phyloP scores from a whole-genome alignment of 2,888 invertebrate genomes.

The Agriopis aurantiaria region DNA sequence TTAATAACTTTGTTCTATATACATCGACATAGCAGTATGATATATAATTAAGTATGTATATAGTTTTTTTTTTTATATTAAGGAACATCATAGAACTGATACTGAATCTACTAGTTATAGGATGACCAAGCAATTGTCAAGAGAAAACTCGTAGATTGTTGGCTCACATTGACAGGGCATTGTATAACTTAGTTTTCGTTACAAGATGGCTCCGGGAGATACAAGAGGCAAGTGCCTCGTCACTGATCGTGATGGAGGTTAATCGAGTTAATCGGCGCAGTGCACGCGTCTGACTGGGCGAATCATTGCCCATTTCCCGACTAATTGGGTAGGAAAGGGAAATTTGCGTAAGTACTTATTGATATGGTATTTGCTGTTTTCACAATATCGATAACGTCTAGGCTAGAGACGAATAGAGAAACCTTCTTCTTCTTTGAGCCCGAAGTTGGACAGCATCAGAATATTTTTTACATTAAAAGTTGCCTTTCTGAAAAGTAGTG shows the following conservation, averaged over 20 bases:
- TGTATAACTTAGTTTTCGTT: constrained; percentile 5
- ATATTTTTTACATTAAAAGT: too few relatives aligned
- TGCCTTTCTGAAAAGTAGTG: too few relatives aligned
- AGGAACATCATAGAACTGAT: not conserved
- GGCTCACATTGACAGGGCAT: not conserved
- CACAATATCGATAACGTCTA: not conserved
- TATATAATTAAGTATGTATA: too few relatives aligned
- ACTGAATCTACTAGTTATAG: not conserved
- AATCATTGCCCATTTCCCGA: constrained; percentile 65
- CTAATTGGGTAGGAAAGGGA: constrained; percentile 55
- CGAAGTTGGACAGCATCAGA: too few relatives aligned
- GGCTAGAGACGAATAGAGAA: too few relatives aligned
- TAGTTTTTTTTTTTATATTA: too few relatives aligned
- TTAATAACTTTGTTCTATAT: too few relatives aligned
- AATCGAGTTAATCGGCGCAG: constrained; percentile 66
- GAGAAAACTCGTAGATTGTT: constrained; percentile 4
- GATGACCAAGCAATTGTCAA: constrained; percentile 4
- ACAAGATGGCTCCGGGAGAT: constrained; percentile 21
- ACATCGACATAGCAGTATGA: too few relatives aligned
- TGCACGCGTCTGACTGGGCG: constrained; percentile 49
- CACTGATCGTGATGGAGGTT: constrained; percentile 54
- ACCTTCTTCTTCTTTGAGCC: too few relatives aligned
- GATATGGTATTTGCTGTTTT: constrained; percentile 2
- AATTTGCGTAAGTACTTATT: constrained; percentile 36
- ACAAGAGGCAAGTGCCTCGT: constrained; percentile 19